These are phyloP conservation scores for Aramus guarauna DNA, from an alignment of 2,113 vertebrate species.

Conservation along the genomic window DNA sequence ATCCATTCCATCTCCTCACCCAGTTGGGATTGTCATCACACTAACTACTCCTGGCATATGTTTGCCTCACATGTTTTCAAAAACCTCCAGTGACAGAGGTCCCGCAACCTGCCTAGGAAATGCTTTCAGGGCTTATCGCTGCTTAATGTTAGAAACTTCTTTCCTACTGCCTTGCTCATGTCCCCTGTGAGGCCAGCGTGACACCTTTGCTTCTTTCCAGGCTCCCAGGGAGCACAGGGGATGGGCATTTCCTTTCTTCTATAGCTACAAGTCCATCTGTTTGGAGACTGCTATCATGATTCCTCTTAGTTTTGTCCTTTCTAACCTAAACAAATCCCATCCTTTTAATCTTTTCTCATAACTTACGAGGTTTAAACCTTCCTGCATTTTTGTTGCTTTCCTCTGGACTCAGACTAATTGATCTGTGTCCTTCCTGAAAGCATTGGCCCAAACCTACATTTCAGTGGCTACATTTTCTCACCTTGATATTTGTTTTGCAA, in stretches of 20 bases:
- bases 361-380: background rate
- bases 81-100: background rate
- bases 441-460: background rate
- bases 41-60: constrained; percentile 8
- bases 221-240: background rate
- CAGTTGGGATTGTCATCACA: background rate
- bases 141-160: background rate
- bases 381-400: background rate
- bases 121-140: background rate
- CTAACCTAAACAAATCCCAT: constrained; percentile 36
- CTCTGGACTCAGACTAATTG: background rate
- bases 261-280: background rate
- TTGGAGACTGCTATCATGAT: background rate
- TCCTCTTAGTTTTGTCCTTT: background rate
- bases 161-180: background rate
- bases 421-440: background rate
- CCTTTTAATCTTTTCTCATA: constrained; percentile 1
- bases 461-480: background rate
- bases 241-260: background rate
- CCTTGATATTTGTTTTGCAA: background rate
- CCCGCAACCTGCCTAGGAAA: background rate
- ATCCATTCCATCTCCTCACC: background rate
- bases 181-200: rapidly evolving
- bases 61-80: background rate
- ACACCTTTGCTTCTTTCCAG: background rate